Evolutionary conservation across 2,888 invertebrate genomes (phyloP).

Genomic region (Meghimatium bilineatum): DNA sequence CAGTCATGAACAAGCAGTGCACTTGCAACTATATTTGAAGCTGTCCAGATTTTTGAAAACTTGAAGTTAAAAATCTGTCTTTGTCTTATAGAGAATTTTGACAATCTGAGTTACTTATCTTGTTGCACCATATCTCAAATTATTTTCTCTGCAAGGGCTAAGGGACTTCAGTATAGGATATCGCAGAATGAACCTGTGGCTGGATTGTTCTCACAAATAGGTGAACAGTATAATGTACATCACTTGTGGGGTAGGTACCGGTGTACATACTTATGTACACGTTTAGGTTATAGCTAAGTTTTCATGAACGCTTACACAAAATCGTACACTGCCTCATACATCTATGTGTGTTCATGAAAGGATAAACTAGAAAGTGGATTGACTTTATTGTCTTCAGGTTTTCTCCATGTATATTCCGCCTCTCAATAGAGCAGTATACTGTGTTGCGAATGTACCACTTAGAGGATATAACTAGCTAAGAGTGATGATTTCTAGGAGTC

Average conservation of each 20-base stretch:
- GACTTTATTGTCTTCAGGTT: too few species aligned
- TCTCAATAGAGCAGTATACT: too few species aligned
- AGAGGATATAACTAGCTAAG: too few species aligned
- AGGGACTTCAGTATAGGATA: slow-evolving; percentile 91
- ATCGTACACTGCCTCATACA: too few species aligned
- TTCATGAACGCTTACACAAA: too few species aligned
- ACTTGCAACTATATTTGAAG: background rate
- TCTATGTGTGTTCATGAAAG: too few species aligned
- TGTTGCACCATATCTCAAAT: slow-evolving; percentile 16
- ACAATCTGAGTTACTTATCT: background rate
- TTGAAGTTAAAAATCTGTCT: too few species aligned
- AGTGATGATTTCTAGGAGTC: too few species aligned
- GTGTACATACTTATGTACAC: background rate
- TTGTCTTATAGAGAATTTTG: background rate
- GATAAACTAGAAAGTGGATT: too few species aligned
- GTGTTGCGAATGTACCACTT: too few species aligned
- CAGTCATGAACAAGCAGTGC: background rate
- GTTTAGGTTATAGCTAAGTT: background rate
- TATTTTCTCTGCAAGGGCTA: slow-evolving; percentile 81
- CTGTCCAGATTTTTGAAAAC: background rate
- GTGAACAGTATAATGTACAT: slow-evolving; percentile 96
- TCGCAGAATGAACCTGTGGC: slow-evolving; percentile 94
- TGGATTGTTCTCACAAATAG: slow-evolving; percentile 98
- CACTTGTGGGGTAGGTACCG: slow-evolving; percentile 96
- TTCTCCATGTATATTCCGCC: too few species aligned